Conservation (phyloP, 2,888 invertebrate genomes). For the Silvanus unidentatus region DNA sequence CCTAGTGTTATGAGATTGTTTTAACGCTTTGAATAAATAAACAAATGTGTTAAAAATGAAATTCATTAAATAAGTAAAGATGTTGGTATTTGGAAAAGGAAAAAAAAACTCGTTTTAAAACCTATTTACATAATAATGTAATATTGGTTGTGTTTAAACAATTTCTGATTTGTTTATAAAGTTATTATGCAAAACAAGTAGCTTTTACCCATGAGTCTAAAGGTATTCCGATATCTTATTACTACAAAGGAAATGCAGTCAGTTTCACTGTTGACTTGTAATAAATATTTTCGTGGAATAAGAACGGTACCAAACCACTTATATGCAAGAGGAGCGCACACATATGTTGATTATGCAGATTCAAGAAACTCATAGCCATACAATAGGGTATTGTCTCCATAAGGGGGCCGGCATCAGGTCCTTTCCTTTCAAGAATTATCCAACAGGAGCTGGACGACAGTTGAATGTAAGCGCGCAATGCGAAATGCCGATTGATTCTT, state of each 20-base stretch:
- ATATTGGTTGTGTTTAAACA: no score
- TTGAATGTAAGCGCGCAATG: slow-evolving; percentile 11
- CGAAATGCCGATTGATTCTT: slow-evolving; percentile 12
- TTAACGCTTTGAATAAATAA: no score
- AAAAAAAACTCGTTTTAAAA: no score
- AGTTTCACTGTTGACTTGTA: slow-evolving; percentile 22
- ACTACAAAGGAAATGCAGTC: neutral
- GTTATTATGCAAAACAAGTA: slow-evolving; percentile 3
- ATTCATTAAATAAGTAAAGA: no score
- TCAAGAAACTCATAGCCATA: slow-evolving; percentile 11
- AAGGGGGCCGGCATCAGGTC: slow-evolving; percentile 6
- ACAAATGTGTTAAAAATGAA: no score
- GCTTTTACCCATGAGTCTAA: slow-evolving; percentile 2
- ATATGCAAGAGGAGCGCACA: no score
- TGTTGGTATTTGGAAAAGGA: no score
- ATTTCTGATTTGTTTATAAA: neutral
- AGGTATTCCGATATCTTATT: neutral
- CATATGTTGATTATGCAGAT: slow-evolving; percentile 21
- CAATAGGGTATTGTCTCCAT: slow-evolving; percentile 14
- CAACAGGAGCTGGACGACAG: slow-evolving; percentile 8
- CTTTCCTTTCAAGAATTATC: slow-evolving; percentile 1
- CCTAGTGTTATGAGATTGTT: no score
- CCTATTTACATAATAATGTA: no score
- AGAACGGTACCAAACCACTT: slow-evolving; percentile 16
- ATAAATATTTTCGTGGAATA: slow-evolving; percentile 17